Conservation (phyloP, 2,797 vertebrate species). For the Helostoma temminkii region DNA sequence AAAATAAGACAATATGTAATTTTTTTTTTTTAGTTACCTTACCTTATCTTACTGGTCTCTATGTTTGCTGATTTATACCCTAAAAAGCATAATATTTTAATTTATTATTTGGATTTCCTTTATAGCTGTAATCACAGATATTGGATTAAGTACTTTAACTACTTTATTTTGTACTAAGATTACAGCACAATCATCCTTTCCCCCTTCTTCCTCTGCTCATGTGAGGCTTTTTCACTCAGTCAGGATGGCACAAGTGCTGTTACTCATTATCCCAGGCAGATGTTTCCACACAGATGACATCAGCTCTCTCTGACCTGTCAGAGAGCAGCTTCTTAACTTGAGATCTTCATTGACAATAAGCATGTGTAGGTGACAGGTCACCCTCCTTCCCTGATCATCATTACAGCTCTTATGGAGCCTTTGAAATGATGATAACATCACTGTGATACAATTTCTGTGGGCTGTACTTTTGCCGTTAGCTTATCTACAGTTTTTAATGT, state of each 20-base stretch:
- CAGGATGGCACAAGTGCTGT: constrained; percentile 62
- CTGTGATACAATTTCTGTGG: neutral
- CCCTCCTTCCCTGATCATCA: constrained; percentile 15
- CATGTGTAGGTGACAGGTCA: constrained; percentile 45
- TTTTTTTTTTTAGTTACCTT: too few species aligned
- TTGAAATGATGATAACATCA: neutral
- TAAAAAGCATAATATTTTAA: neutral
- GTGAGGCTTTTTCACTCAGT: constrained; percentile 56
- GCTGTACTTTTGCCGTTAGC: neutral
- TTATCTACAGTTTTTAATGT: neutral
- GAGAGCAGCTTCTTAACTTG: constrained; percentile 43
- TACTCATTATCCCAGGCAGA: constrained; percentile 73
- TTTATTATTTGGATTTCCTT: neutral
- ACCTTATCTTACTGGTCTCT: neutral
- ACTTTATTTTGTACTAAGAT: constrained; percentile 3
- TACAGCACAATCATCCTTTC: constrained; percentile 17
- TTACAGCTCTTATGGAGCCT: constrained; percentile 13
- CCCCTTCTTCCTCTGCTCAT: constrained; percentile 14
- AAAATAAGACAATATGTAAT: neutral
- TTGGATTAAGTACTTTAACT: constrained; percentile 21
- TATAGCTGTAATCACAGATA: constrained; percentile 20
- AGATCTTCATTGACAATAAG: constrained; percentile 69
- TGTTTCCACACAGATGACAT: constrained; percentile 61
- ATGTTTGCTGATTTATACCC: neutral
- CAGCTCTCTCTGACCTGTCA: constrained; percentile 69